A percentile compares a stretch with the other conserved stretches of the same genome.
Evolutionary conservation across 2,113 vertebrate species (phyloP).

Genomic region (Plestiodon gilberti): DNA sequence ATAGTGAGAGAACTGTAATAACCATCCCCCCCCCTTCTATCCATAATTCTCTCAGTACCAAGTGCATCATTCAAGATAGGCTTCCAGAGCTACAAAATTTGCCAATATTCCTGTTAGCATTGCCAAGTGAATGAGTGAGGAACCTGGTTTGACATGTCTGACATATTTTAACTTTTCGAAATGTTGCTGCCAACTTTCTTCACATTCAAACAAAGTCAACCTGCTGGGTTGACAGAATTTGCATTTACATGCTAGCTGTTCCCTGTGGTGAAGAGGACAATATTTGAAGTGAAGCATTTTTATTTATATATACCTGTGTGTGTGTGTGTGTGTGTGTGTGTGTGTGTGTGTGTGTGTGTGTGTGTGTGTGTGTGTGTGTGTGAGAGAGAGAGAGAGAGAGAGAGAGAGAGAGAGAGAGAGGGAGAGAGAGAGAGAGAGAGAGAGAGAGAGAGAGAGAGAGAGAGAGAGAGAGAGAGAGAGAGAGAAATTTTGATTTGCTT

Average conservation of each 20-base stretch:
- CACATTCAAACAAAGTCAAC: not conserved
- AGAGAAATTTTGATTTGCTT: not conserved
- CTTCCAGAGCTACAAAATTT: not conserved
- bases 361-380: too few relatives aligned
- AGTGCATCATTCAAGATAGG: not conserved
- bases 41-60: not conserved
- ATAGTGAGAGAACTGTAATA: slow-evolving; percentile 21
- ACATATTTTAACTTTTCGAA: slow-evolving; percentile 16
- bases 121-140: not conserved
- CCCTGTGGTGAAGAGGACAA: not conserved
- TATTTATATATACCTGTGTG: too few relatives aligned
- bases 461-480: too few relatives aligned
- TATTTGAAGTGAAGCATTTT: not conserved
- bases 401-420: too few relatives aligned
- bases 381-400: too few relatives aligned
- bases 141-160: slow-evolving; percentile 17
- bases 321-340: not conserved
- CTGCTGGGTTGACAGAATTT: not conserved
- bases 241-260: not conserved
- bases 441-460: too few relatives aligned
- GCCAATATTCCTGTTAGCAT: slow-evolving; percentile 3
- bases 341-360: too few relatives aligned
- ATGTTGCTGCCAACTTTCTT: slow-evolving; percentile 11
- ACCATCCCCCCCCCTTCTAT: not conserved
- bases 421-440: too few relatives aligned